Conservation (phyloP, 2,797 vertebrate species). For the Alauda arvensis region DNA sequence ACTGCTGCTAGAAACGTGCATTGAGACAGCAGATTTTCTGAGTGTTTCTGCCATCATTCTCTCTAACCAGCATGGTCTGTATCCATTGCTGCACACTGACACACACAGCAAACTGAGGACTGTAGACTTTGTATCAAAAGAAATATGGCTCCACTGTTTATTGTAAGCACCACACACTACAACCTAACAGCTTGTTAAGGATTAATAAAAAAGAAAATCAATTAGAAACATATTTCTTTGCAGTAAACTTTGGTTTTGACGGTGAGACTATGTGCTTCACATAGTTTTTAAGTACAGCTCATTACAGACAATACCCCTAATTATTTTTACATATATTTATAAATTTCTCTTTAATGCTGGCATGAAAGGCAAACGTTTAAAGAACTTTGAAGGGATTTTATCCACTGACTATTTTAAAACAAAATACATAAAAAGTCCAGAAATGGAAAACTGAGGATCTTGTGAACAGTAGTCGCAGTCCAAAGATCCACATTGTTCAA, state of each 20-base stretch:
- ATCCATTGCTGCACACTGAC: background rate
- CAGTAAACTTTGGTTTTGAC: background rate
- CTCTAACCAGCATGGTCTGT: background rate
- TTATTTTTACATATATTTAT: background rate
- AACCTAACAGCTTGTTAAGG: background rate
- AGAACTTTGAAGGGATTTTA: background rate
- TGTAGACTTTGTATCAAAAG: background rate
- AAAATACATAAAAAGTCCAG: background rate
- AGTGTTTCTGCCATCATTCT: background rate
- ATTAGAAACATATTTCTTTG: background rate
- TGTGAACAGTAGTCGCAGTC: accelerated
- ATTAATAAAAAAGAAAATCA: background rate
- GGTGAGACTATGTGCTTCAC: background rate
- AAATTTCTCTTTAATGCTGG: background rate
- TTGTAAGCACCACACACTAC: background rate
- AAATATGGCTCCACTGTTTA: background rate
- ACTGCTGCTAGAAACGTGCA: background rate
- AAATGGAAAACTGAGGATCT: background rate
- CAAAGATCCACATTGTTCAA: background rate
- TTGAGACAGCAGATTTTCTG: background rate
- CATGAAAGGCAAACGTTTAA: background rate
- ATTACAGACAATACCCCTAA: background rate
- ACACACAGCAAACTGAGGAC: background rate
- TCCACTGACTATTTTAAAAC: background rate
- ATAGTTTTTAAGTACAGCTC: background rate